Evolutionary conservation across 2,888 invertebrate genomes (phyloP).

Genomic region (Allolobophora icterica): DNA sequence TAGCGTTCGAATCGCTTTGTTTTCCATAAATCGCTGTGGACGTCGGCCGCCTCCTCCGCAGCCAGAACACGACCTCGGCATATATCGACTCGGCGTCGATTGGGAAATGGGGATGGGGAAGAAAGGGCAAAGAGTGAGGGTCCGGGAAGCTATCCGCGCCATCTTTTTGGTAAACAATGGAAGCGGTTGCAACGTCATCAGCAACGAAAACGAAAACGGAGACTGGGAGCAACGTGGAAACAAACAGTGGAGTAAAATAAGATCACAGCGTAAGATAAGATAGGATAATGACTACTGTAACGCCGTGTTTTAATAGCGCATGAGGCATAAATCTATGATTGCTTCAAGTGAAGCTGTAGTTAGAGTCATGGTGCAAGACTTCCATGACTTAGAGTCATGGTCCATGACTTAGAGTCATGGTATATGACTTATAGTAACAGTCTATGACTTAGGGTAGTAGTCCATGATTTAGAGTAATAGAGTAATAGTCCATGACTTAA

Average conservation of each 20-base stretch:
- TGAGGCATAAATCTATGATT: too few species aligned
- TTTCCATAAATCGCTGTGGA: background rate
- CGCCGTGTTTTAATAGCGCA: too few species aligned
- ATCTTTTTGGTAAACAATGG: background rate
- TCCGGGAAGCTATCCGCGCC: background rate
- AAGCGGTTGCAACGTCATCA: background rate
- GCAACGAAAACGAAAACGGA: background rate
- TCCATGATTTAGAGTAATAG: too few species aligned
- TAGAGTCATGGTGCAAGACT: too few species aligned
- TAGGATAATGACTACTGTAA: too few species aligned
- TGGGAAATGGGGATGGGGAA: too few species aligned
- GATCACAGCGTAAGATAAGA: background rate
- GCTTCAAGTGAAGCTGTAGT: too few species aligned
- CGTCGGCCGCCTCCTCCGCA: background rate
- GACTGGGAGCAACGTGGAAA: background rate
- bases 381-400: too few species aligned
- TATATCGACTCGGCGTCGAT: background rate
- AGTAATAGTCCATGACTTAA: too few species aligned
- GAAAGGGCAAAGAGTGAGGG: background rate
- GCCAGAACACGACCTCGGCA: background rate
- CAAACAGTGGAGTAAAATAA: background rate
- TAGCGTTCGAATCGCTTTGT: constrained; percentile 6
- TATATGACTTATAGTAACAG: too few species aligned
- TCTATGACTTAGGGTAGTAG: too few species aligned
- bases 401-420: too few species aligned